Conservation (phyloP, 1,140 invertebrate genomes). For the Frieseomelitta varia region DNA sequence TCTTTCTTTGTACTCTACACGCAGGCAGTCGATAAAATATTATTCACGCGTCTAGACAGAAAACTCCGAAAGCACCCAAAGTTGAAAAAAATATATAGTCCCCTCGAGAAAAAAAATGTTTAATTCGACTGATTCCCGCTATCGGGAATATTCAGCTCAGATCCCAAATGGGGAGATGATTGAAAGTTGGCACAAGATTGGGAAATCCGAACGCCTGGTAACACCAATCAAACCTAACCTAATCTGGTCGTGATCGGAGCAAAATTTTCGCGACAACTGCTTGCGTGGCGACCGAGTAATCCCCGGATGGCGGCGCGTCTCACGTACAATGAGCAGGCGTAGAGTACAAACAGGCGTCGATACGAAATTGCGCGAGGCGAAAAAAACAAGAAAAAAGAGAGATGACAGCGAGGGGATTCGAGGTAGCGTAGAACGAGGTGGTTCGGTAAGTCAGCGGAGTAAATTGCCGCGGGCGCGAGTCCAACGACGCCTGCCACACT, state of each 20-base stretch:
- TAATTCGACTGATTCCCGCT: no score
- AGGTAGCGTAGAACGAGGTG: background rate
- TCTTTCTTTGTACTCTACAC: no score
- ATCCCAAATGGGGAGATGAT: background rate
- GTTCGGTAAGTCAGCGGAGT: slow-evolving; percentile 51
- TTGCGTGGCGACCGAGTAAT: slow-evolving; percentile 62
- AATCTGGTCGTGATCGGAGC: slow-evolving; percentile 52
- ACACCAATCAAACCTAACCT: background rate
- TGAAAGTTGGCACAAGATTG: background rate
- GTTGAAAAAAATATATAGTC: no score
- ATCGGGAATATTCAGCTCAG: background rate
- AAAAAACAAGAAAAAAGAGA: no score
- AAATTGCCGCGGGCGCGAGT: slow-evolving; percentile 54
- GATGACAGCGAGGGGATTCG: background rate
- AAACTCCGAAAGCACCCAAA: no score
- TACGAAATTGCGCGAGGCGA: slow-evolving; percentile 24
- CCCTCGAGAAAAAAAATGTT: no score
- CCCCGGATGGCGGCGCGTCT: slow-evolving; percentile 60
- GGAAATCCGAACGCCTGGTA: no score
- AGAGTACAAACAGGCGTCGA: slow-evolving; percentile 48
- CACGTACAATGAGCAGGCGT: slow-evolving; percentile 70
- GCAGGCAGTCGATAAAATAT: no score
- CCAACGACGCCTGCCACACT: slow-evolving; percentile 52
- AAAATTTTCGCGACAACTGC: slow-evolving; percentile 30
- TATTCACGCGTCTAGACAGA: no score